Evolutionary conservation across 1,140 invertebrate species (phyloP), one percentile per base, ranked within the genome.

Genomic region (Neelides sp.): DNA sequence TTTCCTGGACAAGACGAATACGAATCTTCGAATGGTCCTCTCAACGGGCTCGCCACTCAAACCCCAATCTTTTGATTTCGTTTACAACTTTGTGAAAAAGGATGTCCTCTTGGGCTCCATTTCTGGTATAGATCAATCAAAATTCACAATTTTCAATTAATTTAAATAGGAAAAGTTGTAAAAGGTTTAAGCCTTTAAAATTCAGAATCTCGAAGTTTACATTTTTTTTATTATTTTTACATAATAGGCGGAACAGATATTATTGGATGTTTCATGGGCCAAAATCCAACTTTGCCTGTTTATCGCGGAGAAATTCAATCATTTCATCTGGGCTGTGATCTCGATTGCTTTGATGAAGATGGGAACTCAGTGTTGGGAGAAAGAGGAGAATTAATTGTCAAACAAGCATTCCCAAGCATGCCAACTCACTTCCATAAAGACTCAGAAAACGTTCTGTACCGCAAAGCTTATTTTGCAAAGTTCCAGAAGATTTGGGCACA

Each of bases 401-500:
- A 68, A 2, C 71, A 67, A 42, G 75, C 77, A 4, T 77, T 78
- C 58, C 77, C 77, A 1, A 73, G 70, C 22, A 76, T 78, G 72
- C 77, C 77, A 24, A 68, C 70, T 2, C 64, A 68, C 50, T 78
- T 78, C 62, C 72, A 74, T 65, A 75, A 76, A 63, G 77, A 79
- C 62, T 39, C 63, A 12, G 65, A 74, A 46, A 66, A 69, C 15
- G 42, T 54, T 17, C 68, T 72, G 46, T 79, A 78, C 59, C 66
- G 66, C 49, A 71, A 73, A 41, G 74, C 75, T 4, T 78, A 79
- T 61, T 78, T 78, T 63, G 63, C 57, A 30, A 63, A 61, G 50
- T 64, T 57, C 49, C 32, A 44, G n/a, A 48, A 52, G 19, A 55
- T 64, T 5, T 66, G 65, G 65, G 58, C 62, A 8, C 76, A 78